Evolutionary conservation across 1,140 invertebrate genomes (phyloP), one percentile per base, ranked within the genome.

Genomic region (Leptoteleia sp.): DNA sequence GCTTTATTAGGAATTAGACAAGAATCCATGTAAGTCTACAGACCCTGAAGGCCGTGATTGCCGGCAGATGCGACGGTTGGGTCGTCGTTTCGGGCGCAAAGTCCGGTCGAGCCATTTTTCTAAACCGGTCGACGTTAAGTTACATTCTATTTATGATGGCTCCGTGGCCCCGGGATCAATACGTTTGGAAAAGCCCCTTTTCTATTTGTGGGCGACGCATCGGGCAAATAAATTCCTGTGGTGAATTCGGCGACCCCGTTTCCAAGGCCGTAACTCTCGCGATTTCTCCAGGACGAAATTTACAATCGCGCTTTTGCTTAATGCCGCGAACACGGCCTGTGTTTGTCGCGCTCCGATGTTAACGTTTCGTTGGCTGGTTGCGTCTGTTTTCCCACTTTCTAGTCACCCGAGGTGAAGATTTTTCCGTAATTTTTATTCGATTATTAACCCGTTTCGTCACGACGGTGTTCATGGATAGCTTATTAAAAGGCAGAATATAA

Each of bases 151-250:
- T 61, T 25, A 61, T 37, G 54, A 43, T 43, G 17, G 35, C 8
- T 54, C 38, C 25, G 17, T 15, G 9, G 31, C n/a, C 33, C n/a
- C 3, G 12, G 27, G 37, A 65, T 54, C 47, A 42, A 65, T 65
- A 54, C 15, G 11, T 54, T 42, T 13, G 17, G 25, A 35, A 65
- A 65, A 65, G n/a, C n/a, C 15, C 48, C 37, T 54, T 50, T 29
- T 33, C 25, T 54, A 54, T 45, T 67, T 47, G 31, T 13, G n/a
- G 8, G 12, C n/a, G 12, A 9, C 31, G 12, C 5, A 45, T 38
- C 40, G 27, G 40, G 47, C 47, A 54, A 67, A 55, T 67, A 67
- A 54, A 55, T 27, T 55, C n/a, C 35, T 11, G 5, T 31, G 12
- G 19, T 16, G 22, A 54, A 65, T 65, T 55, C 42, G 12, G 13